Evolutionary conservation across 2,113 vertebrate genomes (phyloP), one percentile per base, ranked within the genome.

Genomic region (Dolichotis patagonum): DNA sequence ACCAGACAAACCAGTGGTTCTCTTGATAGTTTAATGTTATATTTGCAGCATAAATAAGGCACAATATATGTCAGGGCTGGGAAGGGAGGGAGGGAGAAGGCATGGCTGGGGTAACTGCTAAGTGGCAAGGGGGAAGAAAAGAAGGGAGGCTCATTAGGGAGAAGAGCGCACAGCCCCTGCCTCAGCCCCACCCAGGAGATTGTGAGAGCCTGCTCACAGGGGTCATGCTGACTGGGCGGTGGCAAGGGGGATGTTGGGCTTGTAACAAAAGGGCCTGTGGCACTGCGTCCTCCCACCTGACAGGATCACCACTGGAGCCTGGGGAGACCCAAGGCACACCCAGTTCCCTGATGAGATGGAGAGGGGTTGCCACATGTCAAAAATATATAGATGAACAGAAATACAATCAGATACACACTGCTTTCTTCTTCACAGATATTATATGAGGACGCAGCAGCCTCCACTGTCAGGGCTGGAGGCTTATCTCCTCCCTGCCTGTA

Each of bases 11-110:
- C 91, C 86, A 89, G 38, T 60, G 20, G 63, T 81, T 78, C 96
- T 98, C 97, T 98, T 88, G 98, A 98, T 97, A 98, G 92, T 98
- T 98, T 98, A 98, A 98, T 98, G 98, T 98, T 96, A 98, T 95
- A 98, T 98, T 96, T 98, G 98, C 98, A 98, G 98, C 98, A 98
- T 98, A 98, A 98, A 98, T 98, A 98, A 98, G 98, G 98, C 98
- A 98, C 98, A 97, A 98, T 98, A 98, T 98, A 98, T 97, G 98
- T 98, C 97, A 96, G 98, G 98, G 95, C n/a, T 49, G 46, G 75
- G 26, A 69, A 94, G 90, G 96, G 95, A 90, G 69, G 78, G 86
- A 88, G 52, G 95, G 88, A 94, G 90, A 96, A 97, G 95, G 96
- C 90, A 78, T 97, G 96, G 95, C 96, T 52, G 77, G 86, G 90